These are phyloP conservation scores for Lethenteron reissneri DNA, from an alignment of 2,113 vertebrate species.

Conservation along the genomic window DNA sequence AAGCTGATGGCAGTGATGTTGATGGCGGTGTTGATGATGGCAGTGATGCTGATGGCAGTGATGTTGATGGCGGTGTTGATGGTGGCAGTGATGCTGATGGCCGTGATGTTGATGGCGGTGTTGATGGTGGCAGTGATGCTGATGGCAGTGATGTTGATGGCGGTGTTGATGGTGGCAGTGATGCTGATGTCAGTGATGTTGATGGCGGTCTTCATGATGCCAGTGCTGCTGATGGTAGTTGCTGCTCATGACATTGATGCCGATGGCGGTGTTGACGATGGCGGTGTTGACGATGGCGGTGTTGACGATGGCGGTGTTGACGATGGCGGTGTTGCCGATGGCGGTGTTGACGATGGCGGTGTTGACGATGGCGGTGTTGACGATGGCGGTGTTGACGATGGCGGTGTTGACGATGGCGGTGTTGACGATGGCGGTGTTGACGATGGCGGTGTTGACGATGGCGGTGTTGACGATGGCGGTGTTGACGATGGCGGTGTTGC, in stretches of 20 bases:
- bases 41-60: neutral
- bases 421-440: too few relatives aligned
- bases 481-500: neutral
- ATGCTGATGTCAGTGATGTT: too few relatives aligned
- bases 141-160: too few relatives aligned
- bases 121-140: too few relatives aligned
- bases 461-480: neutral
- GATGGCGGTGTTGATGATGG: neutral
- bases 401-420: neutral
- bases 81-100: neutral
- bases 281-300: neutral
- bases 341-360: neutral
- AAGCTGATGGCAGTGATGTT: neutral
- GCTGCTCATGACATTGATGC: too few relatives aligned
- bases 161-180: too few relatives aligned
- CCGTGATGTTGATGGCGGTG: neutral
- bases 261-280: too few relatives aligned
- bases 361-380: neutral
- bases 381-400: neutral
- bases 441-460: too few relatives aligned
- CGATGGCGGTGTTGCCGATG: neutral
- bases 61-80: neutral
- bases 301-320: neutral
- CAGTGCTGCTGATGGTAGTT: too few relatives aligned
- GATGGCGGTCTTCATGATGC: too few relatives aligned